Evolutionary conservation across 2,888 invertebrate genomes (phyloP).

Genomic region (Eupithecia vulgata): DNA sequence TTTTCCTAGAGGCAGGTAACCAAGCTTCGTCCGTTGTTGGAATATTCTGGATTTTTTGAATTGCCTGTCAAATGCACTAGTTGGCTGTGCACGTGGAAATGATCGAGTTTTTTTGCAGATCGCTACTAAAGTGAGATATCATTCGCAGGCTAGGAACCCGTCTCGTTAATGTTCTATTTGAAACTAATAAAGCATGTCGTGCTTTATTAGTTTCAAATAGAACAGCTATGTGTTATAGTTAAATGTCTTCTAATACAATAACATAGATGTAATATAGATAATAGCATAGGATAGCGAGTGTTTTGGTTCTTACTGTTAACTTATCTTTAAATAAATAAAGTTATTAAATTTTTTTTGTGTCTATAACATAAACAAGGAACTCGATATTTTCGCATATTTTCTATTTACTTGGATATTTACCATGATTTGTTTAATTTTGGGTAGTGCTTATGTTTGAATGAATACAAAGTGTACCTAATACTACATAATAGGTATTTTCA

Average conservation of each 20-base stretch:
- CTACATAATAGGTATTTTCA: background rate
- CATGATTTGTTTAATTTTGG: too few species aligned
- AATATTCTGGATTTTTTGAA: slow-evolving; percentile 35
- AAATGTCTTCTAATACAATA: too few species aligned
- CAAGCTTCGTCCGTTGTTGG: slow-evolving; percentile 22
- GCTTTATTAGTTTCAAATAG: too few species aligned
- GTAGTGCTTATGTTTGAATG: background rate
- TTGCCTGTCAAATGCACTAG: slow-evolving; percentile 30
- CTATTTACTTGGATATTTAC: background rate
- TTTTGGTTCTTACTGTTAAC: too few species aligned
- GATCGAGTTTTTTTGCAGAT: background rate
- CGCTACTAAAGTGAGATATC: background rate
- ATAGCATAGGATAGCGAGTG: too few species aligned
- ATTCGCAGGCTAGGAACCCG: background rate
- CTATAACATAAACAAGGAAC: too few species aligned
- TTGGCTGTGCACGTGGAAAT: slow-evolving; percentile 36
- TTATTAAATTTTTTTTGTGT: too few species aligned
- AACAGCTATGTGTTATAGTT: too few species aligned
- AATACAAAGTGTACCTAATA: background rate
- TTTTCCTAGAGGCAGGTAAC: slow-evolving; percentile 22
- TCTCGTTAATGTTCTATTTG: background rate
- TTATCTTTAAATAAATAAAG: too few species aligned
- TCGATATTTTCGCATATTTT: background rate
- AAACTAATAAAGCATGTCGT: too few species aligned
- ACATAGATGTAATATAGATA: too few species aligned